A percentile compares a stretch with the other conserved stretches of the same genome.
These are phyloP conservation scores for Apis mellifera DNA, from an alignment of 1,140 invertebrate genomes.

Conservation along the genomic window DNA sequence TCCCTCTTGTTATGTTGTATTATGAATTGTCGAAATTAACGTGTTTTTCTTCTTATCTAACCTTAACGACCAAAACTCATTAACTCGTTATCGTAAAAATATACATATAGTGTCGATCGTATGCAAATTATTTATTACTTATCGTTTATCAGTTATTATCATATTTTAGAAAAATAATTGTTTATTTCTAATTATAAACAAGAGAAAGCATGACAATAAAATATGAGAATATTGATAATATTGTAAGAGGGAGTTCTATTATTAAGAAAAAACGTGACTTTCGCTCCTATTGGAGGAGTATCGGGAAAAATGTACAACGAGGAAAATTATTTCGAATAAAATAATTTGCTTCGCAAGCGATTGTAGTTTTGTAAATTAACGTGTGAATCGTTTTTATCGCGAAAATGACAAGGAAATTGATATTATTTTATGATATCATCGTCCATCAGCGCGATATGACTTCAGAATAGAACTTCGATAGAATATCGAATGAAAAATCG, in stretches of 20 bases:
- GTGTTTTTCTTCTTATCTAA: background rate
- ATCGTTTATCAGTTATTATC: background rate
- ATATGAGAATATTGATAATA: background rate
- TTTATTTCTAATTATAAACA: background rate
- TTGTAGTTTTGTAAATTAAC: background rate
- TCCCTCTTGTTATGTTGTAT: slow-evolving; percentile 13
- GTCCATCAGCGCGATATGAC: slow-evolving; percentile 38
- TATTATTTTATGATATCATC: slow-evolving; percentile 25
- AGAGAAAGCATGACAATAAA: background rate
- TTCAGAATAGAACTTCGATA: background rate
- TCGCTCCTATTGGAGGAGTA: background rate
- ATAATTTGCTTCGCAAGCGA: slow-evolving; percentile 13
- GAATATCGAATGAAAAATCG: background rate
- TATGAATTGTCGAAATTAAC: slow-evolving; percentile 19
- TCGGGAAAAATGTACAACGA: slow-evolving; percentile 5
- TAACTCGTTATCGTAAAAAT: slow-evolving; percentile 6
- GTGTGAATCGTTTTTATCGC: background rate
- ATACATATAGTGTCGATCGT: background rate
- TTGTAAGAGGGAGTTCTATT: slow-evolving; percentile 4
- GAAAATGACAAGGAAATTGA: slow-evolving; percentile 13
- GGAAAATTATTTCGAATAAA: background rate
- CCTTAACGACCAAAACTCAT: background rate
- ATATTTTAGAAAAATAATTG: background rate
- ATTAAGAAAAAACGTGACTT: slow-evolving; percentile 35
- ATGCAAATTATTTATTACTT: background rate